Conservation (phyloP, 2,888 invertebrate species). For the Rotaria socialis region DNA sequence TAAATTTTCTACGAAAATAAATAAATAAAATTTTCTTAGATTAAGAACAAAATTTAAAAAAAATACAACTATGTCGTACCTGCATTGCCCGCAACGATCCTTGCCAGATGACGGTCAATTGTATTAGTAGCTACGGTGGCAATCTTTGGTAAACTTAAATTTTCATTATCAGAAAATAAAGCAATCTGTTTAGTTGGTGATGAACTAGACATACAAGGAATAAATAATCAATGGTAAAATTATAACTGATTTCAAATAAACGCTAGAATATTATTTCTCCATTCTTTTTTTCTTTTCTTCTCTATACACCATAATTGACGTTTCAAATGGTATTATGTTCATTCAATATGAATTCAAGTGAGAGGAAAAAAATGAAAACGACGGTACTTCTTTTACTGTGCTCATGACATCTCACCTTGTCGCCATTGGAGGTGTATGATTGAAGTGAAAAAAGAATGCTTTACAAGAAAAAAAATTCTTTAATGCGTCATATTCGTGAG, state of each 20-base stretch:
- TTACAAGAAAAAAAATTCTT: neutral
- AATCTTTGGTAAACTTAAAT: neutral
- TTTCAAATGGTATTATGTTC: conserved; percentile 17
- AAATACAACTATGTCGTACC: neutral
- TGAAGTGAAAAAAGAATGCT: neutral
- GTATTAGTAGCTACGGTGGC: neutral
- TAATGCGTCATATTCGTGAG: neutral
- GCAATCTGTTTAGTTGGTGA: neutral
- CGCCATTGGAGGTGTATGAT: neutral
- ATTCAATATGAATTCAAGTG: neutral
- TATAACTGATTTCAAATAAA: neutral
- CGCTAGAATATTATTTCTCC: neutral
- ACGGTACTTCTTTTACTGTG: neutral
- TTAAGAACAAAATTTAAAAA: no score
- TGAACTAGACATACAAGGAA: neutral
- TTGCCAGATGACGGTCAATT: conserved; percentile 18
- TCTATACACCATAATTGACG: neutral
- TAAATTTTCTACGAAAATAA: neutral
- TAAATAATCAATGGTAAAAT: neutral
- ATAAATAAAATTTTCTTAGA: neutral
- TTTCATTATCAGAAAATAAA: neutral
- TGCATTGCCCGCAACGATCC: conserved; percentile 29
- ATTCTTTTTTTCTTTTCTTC: neutral
- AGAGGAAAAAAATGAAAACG: neutral
- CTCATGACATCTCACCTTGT: conserved; percentile 1